These are phyloP conservation scores for Gorilla gorilla DNA, from an alignment of 2,113 vertebrate genomes.

Conservation along the genomic window DNA sequence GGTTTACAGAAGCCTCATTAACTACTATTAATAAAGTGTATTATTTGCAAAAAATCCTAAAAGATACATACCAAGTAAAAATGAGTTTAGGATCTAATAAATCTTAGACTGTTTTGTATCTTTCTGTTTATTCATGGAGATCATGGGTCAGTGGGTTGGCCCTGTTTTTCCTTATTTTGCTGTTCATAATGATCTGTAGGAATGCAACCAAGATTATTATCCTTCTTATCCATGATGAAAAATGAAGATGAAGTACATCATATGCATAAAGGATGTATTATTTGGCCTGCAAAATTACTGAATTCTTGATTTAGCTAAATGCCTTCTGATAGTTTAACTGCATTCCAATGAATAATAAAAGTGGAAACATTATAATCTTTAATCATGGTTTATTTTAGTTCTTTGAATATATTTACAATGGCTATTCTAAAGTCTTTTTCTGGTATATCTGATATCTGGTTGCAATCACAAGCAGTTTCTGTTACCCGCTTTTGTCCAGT, in stretches of 20 bases:
- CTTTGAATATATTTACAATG: not conserved
- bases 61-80: constrained; percentile 29
- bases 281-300: constrained; percentile 29
- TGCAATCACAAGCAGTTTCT: not conserved
- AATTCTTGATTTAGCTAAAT: constrained; percentile 58
- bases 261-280: constrained; percentile 60
- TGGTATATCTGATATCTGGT: not conserved
- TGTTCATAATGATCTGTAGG: constrained; percentile 38
- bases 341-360: constrained; percentile 69
- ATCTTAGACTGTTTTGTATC: constrained; percentile 29
- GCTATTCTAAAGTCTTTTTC: not conserved
- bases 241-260: constrained; percentile 50
- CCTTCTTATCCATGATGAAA: constrained; percentile 49
- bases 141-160: constrained; percentile 36
- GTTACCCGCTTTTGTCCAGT: not conserved
- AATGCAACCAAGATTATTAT: constrained; percentile 54
- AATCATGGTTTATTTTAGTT: constrained; percentile 8
- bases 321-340: constrained; percentile 49
- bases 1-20: not conserved
- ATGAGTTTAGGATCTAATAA: constrained; percentile 58
- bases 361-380: constrained; percentile 19
- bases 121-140: constrained; percentile 19
- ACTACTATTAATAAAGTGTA: not conserved
- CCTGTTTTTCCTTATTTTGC: constrained; percentile 34
- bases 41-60: constrained; percentile 10